Base-by-base conservation (phyloP, 2,113 vertebrate species). In the Neolamprologus variostigma region DNA sequence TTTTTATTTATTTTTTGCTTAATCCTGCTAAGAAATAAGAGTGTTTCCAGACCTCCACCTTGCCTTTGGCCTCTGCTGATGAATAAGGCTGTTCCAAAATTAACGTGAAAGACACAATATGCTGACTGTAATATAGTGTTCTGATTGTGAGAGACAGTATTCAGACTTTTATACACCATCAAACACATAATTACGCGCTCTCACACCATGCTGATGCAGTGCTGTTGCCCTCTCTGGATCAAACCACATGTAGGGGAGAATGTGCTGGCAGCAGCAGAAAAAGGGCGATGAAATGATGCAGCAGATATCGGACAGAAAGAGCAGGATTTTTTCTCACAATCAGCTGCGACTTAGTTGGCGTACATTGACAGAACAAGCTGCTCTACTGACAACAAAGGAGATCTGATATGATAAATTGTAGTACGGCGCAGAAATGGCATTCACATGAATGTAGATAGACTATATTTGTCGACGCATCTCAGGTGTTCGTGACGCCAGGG, bases 181-280 rank as follows among this genome's bases (percentile, higher is more conserved):
- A 33, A 14, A 57, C 47, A 47, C 51, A 73, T 5, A 84, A n/a
- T 66, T 35, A 31, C 16, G 7, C 82, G n/a, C n/a, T 85, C 37
- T 73, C 82, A 71, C 26, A 63, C 51, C 9, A 51, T 37, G 40
- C 80, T 83, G 80, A 85, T 87, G 66, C 85, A 54, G 42, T 55
- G 79, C 42, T 83, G 51, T 85, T 87, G 73, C 37, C n/a, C 80
- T 50, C 83, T 63, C 12, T 59, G 61, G 53, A 76, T 82, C 51
- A 47, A 82, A 84, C 45, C 76, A 53, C 86, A 57, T 37, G 86
- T 87, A 84, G 45, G 11, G 55, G 40, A 89, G 88, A 92, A 89
- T 92, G 78, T 86, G 93, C 91, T 86, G 66, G 84, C 63, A 47
- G 84, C 84, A 83, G 93, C 91, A 92, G 80, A 91, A 89, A 31